Base-by-base conservation (phyloP, 2,888 invertebrate genomes). In the Epirrita christyi region DNA sequence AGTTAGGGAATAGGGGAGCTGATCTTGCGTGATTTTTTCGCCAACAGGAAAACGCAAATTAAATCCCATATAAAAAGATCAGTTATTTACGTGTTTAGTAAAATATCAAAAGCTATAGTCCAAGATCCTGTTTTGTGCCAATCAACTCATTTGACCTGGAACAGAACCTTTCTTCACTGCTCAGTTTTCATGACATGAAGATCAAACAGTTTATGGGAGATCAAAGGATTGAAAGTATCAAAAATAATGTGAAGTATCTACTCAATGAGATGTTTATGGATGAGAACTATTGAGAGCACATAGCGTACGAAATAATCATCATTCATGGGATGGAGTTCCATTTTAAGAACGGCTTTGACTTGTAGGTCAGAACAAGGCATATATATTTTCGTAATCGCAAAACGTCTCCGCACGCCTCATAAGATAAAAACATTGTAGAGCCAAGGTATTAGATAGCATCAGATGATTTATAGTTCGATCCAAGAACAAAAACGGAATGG, bases 121-220 rank as follows among this genome's bases (percentile, higher is more conserved):
- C 9, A 32, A 5, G 32, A 9, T 32, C 32, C 9, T 32, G 32
- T 2, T 32, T 40, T 45, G 21, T 32, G 15, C 45, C 38, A 45
- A 45, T 46, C 14, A 34, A 32, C 14, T 41, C n/a, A 36, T 46
- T 37, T 6, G 14, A 15, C 29, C 32, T 27, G 7, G 11, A 32
- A 37, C 44, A 41, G 7, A 6, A 34, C 1, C 10, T 41, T 13
- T 46, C 13, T 21, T 32, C 29, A 44, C 52, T 51, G 28, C 11
- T 49, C 14, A 21, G 41, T 13, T 21, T 21, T 6, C 32, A 14
- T 14, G 37, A 21, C 14, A 36, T 48, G 43, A 47, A 58, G 45
- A 59, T 61, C 55, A 46, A 59, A 61, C 55, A 58, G 47, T 50
- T 58, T 55, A 49, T 56, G 41, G 46, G 13, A 59, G 40, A 64